A percentile compares a stretch with the other conserved stretches of the same genome.
These are phyloP conservation scores for Drosophila virilis DNA, from an alignment of 1,140 invertebrate genomes.

Conservation along the genomic window DNA sequence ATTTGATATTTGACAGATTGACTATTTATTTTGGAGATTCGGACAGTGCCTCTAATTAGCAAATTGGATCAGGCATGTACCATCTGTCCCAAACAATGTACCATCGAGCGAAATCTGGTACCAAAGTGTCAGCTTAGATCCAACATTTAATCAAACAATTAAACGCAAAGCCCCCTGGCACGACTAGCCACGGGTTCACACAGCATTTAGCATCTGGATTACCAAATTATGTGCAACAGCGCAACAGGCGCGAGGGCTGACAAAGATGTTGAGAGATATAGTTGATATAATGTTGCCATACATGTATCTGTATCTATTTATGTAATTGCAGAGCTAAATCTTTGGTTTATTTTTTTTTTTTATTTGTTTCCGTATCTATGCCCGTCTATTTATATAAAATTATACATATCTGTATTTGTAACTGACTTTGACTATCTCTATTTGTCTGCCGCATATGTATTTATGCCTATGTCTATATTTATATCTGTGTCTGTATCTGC, in stretches of 20 bases:
- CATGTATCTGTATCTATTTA: not conserved
- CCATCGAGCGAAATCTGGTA: constrained; percentile 19
- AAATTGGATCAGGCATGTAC: not conserved
- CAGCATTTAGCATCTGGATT: constrained; percentile 31
- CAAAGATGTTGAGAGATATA: too few species aligned
- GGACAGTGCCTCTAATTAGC: constrained; percentile 30
- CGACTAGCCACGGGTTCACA: constrained; percentile 18
- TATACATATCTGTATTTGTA: constrained; percentile 3
- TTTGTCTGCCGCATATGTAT: not conserved
- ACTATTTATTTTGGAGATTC: constrained; percentile 8
- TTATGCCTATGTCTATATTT: not conserved
- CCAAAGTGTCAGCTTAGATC: constrained; percentile 45
- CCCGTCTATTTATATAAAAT: not conserved
- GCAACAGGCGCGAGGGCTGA: not conserved
- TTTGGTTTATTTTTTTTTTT: not conserved
- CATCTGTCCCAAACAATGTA: not conserved
- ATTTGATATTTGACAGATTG: constrained; percentile 1
- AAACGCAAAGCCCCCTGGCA: constrained; percentile 30
- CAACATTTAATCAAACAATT: constrained; percentile 40
- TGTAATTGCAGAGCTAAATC: not conserved
- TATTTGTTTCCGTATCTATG: not conserved
- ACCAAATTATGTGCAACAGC: constrained; percentile 20
- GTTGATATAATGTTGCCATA: too few species aligned
- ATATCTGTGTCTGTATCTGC: not conserved
- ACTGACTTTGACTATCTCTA: not conserved